A percentile compares a stretch with the other conserved stretches of the same genome.
Conservation (phyloP, 92 coral and sea anemone genomes). For the Porites evermanni region DNA sequence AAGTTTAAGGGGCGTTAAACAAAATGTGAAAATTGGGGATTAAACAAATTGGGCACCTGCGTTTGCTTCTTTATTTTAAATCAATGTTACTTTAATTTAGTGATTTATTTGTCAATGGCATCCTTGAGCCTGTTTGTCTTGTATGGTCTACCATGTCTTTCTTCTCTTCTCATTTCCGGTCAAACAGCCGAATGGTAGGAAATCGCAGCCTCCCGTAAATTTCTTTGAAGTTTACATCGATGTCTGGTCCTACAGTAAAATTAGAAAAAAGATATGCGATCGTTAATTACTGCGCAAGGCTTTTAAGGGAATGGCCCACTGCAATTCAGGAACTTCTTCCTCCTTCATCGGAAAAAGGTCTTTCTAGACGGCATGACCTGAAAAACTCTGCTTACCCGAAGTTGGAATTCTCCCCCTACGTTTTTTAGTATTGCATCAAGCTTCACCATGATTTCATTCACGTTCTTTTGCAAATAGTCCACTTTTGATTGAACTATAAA, state of each 20-base stretch:
- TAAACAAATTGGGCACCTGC: no score
- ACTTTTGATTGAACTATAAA: conserved; percentile 28
- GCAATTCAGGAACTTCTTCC: no score
- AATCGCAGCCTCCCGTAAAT: not conserved
- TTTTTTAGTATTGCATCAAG: not conserved
- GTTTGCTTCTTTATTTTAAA: no score
- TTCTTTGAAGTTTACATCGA: not conserved
- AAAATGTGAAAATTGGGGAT: no score
- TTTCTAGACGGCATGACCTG: no score
- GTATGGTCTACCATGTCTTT: not conserved
- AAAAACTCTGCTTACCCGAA: not conserved
- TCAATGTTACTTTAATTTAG: no score
- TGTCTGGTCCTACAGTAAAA: not conserved
- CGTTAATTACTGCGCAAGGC: not conserved
- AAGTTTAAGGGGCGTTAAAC: no score
- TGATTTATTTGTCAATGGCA: no score
- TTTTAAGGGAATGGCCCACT: no score
- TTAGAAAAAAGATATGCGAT: not conserved
- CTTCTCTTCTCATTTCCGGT: not conserved
- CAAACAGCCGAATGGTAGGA: conserved; percentile 21
- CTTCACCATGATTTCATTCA: conserved; percentile 13
- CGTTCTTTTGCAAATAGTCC: conserved; percentile 13
- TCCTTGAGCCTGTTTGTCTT: no score
- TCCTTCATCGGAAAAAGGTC: no score
- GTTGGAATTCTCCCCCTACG: not conserved